Evolutionary conservation across 1,140 invertebrate genomes (phyloP).

Genomic region (Saxidomus purpurata): DNA sequence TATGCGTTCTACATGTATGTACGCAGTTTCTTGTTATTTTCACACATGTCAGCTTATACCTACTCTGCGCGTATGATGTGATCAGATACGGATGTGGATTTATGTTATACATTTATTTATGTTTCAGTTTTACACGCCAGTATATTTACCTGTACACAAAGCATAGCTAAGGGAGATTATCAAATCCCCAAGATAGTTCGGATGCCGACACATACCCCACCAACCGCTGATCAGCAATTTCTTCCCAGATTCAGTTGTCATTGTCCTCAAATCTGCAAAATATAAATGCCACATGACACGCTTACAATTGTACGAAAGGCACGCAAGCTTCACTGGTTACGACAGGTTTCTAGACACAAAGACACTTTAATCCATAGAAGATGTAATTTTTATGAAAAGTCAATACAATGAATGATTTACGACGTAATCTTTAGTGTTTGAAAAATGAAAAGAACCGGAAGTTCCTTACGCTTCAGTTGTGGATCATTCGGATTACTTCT

Average conservation of each 20-base stretch:
- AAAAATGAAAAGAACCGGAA: no score
- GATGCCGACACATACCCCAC: constrained; percentile 91
- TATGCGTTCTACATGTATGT: no score
- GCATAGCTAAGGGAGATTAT: constrained; percentile 90
- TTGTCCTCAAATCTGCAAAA: constrained; percentile 37
- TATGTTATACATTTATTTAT: no score
- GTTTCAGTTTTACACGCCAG: no score
- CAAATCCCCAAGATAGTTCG: constrained; percentile 95
- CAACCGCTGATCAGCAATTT: constrained; percentile 33
- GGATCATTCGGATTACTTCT: constrained; percentile 39
- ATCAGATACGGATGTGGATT: no score
- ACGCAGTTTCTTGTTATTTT: no score
- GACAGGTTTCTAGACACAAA: neutral
- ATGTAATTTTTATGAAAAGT: neutral
- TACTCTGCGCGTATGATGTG: no score
- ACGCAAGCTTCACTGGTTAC: neutral
- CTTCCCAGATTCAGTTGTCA: constrained; percentile 19
- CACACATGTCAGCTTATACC: no score
- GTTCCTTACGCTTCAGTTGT: constrained; percentile 20
- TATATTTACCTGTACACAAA: constrained; percentile 88
- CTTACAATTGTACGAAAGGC: neutral
- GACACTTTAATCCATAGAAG: neutral
- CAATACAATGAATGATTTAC: neutral
- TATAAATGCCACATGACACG: no score
- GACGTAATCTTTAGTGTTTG: no score